Conservation (phyloP, 30 jellyfish, hydroid and myxozoan genomes). For the Hydractinia echinata region DNA sequence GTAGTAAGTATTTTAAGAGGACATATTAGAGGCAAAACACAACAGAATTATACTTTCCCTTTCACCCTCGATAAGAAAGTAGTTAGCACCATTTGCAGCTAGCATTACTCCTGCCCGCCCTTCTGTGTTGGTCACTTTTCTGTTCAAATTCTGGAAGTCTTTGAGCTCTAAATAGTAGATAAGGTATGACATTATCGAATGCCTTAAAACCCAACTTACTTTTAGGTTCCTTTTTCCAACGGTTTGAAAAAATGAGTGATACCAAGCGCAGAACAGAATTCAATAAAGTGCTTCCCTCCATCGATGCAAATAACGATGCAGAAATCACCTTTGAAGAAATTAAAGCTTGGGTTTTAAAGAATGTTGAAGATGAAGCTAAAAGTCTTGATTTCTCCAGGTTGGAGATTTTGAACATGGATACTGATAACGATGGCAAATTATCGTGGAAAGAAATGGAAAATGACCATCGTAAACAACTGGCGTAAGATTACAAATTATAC, state of each 20-base stretch:
- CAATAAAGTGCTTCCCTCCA: background rate
- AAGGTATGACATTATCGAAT: background rate
- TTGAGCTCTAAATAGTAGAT: background rate
- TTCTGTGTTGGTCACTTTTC: too few species aligned
- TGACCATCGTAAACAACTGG: conserved; percentile 2
- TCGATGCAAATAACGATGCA: background rate
- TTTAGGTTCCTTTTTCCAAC: background rate
- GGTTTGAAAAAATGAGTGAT: background rate
- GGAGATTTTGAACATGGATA: conserved; percentile 7
- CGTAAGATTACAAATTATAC: background rate
- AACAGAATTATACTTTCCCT: too few species aligned
- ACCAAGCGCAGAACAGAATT: background rate
- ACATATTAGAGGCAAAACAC: too few species aligned
- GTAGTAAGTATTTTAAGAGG: too few species aligned
- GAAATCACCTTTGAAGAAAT: background rate
- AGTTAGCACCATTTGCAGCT: too few species aligned
- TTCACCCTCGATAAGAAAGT: too few species aligned
- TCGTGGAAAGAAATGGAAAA: background rate
- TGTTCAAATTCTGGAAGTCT: too few species aligned
- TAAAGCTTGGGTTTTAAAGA: background rate
- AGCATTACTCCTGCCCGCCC: too few species aligned
- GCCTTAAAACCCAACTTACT: background rate
- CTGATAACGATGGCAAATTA: background rate
- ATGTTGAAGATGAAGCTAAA: background rate
- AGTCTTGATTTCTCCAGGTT: background rate